These are phyloP conservation scores for Tachysurus fulvidraco DNA, from an alignment of 2,113 vertebrate species.

Conservation along the genomic window DNA sequence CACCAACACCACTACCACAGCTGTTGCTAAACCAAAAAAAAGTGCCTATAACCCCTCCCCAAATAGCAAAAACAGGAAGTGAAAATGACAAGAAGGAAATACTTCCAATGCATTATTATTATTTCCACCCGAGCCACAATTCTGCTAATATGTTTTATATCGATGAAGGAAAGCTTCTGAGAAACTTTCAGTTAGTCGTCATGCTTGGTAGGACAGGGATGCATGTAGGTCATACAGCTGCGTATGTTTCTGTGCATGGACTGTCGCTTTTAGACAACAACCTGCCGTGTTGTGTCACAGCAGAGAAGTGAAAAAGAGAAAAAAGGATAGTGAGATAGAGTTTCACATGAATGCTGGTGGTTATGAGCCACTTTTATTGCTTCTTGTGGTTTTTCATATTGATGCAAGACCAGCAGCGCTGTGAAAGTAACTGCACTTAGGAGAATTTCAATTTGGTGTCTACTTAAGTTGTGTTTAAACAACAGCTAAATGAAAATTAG, in stretches of 20 bases:
- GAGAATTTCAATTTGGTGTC: neutral
- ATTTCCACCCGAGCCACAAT: constrained; percentile 65
- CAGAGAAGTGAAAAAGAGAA: constrained; percentile 60
- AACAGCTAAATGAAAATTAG: neutral
- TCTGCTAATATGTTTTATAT: neutral
- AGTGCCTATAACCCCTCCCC: constrained; percentile 35
- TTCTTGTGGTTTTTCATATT: constrained; percentile 65
- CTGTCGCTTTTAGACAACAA: neutral
- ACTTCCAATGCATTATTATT: constrained; percentile 70
- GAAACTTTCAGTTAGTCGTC: constrained; percentile 7
- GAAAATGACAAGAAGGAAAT: constrained; percentile 84
- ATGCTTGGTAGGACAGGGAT: constrained; percentile 11
- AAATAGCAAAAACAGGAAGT: constrained; percentile 80
- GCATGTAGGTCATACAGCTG: constrained; percentile 27
- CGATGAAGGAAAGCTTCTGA: neutral
- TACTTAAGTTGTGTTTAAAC: neutral
- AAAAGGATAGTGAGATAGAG: constrained; percentile 53
- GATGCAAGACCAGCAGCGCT: constrained; percentile 36
- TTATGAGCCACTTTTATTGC: constrained; percentile 50
- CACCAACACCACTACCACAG: constrained; percentile 54
- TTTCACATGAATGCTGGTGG: constrained; percentile 59
- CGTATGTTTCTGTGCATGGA: neutral
- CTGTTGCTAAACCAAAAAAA: constrained; percentile 71
- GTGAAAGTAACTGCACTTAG: constrained; percentile 10
- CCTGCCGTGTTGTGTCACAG: constrained; percentile 33